phyloP scores from a whole-genome alignment of 2,113 vertebrate species.

The Pseudorectes ferrugineus region DNA sequence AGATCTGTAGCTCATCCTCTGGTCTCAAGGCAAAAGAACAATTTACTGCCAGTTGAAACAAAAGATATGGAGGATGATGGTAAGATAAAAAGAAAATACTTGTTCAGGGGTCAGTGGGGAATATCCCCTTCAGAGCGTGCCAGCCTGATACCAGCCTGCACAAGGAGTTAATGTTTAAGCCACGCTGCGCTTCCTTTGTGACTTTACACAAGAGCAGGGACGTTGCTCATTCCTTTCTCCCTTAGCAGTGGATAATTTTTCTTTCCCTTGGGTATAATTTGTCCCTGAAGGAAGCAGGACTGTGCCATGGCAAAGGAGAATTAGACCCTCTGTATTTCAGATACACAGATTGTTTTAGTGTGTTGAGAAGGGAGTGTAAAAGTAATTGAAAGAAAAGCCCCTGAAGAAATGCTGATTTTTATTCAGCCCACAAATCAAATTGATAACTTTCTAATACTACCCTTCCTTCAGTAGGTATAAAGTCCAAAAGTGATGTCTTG shows the following conservation, averaged over 20 bases:
- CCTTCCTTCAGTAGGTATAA: background rate
- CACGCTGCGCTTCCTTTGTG: background rate
- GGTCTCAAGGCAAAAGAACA: background rate
- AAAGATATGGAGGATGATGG: background rate
- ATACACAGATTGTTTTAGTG: background rate
- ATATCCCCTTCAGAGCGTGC: background rate
- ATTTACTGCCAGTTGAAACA: background rate
- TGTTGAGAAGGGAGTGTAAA: background rate
- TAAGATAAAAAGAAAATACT: background rate
- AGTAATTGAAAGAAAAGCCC: background rate
- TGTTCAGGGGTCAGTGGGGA: background rate
- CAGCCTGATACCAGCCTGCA: background rate
- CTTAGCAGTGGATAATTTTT: background rate
- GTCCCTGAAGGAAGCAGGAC: background rate
- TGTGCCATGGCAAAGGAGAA: background rate
- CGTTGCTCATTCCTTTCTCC: background rate
- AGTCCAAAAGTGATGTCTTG: background rate
- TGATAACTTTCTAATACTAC: background rate
- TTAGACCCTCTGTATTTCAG: background rate
- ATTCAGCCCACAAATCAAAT: background rate
- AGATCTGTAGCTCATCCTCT: background rate
- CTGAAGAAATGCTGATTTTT: background rate
- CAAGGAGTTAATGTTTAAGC: background rate
- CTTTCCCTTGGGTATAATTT: background rate
- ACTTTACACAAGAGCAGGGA: background rate